Conservation (phyloP, 2,113 vertebrate genomes). For the Dolichotis patagonum region DNA sequence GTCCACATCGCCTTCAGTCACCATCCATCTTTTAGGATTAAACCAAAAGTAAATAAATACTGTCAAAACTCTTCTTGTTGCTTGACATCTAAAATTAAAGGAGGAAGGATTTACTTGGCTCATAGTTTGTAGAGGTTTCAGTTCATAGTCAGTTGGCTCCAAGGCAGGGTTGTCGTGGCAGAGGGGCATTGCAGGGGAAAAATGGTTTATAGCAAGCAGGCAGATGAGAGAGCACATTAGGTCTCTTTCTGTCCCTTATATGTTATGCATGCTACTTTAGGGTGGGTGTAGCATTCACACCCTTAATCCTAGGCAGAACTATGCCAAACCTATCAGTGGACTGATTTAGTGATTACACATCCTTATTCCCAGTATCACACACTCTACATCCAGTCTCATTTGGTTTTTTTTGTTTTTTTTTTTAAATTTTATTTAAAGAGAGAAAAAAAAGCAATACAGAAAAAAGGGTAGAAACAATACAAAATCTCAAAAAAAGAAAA, state of each 20-base stretch:
- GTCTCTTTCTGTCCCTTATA: not conserved
- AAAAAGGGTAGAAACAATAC: no score
- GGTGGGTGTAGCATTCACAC: not conserved
- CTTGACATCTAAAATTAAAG: no score
- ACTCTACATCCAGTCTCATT: not conserved
- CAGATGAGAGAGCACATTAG: not conserved
- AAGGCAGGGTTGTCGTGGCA: not conserved
- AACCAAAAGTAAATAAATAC: not conserved
- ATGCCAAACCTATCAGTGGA: not conserved
- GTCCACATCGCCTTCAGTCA: not conserved
- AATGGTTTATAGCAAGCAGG: not conserved
- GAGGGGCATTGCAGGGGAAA: not conserved
- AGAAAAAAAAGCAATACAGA: no score
- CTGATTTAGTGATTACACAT: not conserved
- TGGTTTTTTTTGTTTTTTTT: no score
- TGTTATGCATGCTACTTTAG: not conserved
- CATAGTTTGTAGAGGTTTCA: not conserved
- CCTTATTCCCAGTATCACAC: not conserved
- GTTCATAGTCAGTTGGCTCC: not conserved
- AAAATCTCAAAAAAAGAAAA: no score
- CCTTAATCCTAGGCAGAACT: not conserved
- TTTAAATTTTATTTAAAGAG: no score
- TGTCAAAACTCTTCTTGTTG: no score
- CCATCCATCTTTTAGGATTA: not conserved
- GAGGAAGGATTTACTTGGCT: no score